A percentile compares a stretch with the other conserved stretches of the same genome.
phyloP scores from a whole-genome alignment of 2,888 invertebrate genomes.

The Anodontia alba region DNA sequence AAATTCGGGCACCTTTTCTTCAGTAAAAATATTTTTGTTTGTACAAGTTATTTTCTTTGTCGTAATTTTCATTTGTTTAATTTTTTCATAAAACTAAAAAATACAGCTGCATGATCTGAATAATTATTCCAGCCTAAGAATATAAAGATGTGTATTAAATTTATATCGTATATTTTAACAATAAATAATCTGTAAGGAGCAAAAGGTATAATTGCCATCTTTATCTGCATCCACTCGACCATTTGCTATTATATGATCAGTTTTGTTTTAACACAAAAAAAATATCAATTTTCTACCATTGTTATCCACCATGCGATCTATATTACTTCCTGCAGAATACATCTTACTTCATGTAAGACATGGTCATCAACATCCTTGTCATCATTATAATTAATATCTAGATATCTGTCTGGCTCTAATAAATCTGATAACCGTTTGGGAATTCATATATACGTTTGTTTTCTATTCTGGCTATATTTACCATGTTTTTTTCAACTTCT shows the following conservation, averaged over 20 bases:
- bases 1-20: background rate
- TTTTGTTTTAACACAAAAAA: background rate
- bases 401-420: slow-evolving; percentile 17
- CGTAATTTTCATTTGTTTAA: background rate
- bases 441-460: slow-evolving; percentile 21
- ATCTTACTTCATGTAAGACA: background rate
- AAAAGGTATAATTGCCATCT: background rate
- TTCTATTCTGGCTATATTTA: slow-evolving; percentile 31
- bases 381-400: slow-evolving; percentile 11
- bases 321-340: background rate
- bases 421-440: slow-evolving; percentile 13
- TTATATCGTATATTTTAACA: background rate
- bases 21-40: background rate
- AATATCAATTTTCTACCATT: background rate
- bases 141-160: background rate
- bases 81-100: background rate
- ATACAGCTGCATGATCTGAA: slow-evolving; percentile 1
- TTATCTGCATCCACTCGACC: background rate
- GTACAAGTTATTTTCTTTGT: background rate
- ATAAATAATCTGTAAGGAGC: background rate
- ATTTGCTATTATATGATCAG: slow-evolving; percentile 5
- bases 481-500: slow-evolving; percentile 38
- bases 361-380: background rate
- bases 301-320: background rate
- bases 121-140: background rate